phyloP scores from a whole-genome alignment of 2,113 vertebrate genomes.

The Varanus komodoensis region DNA sequence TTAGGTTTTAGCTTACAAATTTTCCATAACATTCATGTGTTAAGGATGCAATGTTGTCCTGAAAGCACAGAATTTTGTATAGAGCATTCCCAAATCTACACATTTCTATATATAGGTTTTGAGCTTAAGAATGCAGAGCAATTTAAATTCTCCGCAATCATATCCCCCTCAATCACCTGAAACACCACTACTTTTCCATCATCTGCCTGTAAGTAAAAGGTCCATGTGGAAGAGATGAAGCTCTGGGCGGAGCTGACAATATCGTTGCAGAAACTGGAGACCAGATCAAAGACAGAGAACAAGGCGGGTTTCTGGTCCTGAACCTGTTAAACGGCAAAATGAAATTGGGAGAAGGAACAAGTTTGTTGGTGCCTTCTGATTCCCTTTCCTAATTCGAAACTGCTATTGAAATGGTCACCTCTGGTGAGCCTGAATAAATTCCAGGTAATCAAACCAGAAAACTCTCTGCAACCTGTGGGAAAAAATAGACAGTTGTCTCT shows the following conservation, averaged over 20 bases:
- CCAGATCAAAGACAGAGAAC: slow-evolving; percentile 86
- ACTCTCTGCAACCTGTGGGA: background rate
- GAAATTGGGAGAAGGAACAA: rapidly evolving
- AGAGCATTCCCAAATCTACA: too few relatives aligned
- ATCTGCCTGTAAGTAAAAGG: slow-evolving; percentile 95
- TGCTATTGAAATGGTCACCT: background rate
- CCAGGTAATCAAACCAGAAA: background rate
- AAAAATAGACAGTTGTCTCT: background rate
- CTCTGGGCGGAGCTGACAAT: slow-evolving; percentile 95
- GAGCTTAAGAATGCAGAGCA: too few relatives aligned
- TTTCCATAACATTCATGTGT: too few relatives aligned
- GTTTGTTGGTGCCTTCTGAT: background rate
- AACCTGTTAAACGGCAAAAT: slow-evolving; percentile 74
- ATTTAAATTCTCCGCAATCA: too few relatives aligned
- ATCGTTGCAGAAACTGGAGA: slow-evolving; percentile 93
- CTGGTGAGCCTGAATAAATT: background rate
- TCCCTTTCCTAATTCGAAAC: rapidly evolving
- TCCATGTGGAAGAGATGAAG: slow-evolving; percentile 98
- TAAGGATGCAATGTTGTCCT: too few relatives aligned
- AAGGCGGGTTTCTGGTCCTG: slow-evolving; percentile 77
- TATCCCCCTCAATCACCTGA: slow-evolving; percentile 81
- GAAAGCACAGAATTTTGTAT: too few relatives aligned
- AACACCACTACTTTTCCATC: slow-evolving; percentile 96
- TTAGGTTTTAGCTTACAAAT: too few relatives aligned
- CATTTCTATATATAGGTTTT: too few relatives aligned